Conservation (phyloP, 2,888 invertebrate genomes). For the Phymatocera aterrima region DNA sequence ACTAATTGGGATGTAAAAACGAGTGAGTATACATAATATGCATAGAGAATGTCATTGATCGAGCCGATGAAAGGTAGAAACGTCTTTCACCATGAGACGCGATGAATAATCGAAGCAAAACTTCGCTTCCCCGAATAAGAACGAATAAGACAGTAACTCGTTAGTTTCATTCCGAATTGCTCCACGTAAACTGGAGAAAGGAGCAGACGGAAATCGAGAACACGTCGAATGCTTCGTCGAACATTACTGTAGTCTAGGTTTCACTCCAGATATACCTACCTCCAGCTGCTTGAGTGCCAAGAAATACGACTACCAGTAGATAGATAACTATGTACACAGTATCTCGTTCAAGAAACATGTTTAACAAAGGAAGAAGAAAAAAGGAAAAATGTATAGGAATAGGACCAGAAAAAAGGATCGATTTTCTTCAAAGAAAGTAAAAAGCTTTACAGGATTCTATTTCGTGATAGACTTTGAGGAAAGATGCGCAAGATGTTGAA, state of each 20-base stretch:
- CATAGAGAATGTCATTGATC: neutral
- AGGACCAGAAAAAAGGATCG: too few species aligned
- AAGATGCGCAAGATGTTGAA: too few species aligned
- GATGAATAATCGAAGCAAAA: neutral
- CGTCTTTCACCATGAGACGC: neutral
- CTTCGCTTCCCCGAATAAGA: neutral
- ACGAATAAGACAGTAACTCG: neutral
- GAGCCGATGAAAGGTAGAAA: neutral
- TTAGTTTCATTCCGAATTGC: neutral
- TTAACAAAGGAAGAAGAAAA: too few species aligned
- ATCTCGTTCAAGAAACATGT: neutral
- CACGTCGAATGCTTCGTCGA: neutral
- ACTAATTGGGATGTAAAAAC: neutral
- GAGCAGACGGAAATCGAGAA: neutral
- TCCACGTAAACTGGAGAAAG: neutral
- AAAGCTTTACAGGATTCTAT: too few species aligned
- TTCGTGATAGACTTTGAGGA: too few species aligned
- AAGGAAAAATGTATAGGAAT: too few species aligned
- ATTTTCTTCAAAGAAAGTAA: too few species aligned
- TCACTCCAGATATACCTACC: neutral
- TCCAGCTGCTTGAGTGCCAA: slow-evolving; percentile 8
- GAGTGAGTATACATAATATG: slow-evolving; percentile 39
- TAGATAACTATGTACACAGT: slow-evolving; percentile 14
- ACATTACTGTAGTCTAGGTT: neutral
- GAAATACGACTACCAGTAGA: neutral